Percentiles rank a stretch among this genome's conserved stretches.
phyloP scores from a whole-genome alignment of 2,888 invertebrate genomes.

The Cheilosia scutellata region DNA sequence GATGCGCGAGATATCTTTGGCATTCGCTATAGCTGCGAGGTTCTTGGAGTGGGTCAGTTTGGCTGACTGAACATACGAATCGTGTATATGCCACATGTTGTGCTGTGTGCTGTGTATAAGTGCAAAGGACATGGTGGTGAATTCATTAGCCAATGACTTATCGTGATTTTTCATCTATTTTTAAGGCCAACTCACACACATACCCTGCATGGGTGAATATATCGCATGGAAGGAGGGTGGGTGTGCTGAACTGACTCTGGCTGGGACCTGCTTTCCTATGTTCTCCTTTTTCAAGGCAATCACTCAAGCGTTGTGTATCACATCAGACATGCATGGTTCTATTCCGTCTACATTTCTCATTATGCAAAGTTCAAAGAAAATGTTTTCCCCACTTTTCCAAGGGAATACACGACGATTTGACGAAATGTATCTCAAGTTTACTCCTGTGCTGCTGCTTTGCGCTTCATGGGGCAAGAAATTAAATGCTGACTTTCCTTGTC shows the following conservation, averaged over 20 bases:
- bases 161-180: conserved; percentile 73
- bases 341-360: conserved; percentile 34
- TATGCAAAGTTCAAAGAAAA: conserved; percentile 69
- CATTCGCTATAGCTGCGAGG: neutral
- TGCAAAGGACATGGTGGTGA: conserved; percentile 57
- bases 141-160: conserved; percentile 72
- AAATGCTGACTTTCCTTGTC: conserved; percentile 25
- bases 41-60: conserved; percentile 69
- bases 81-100: conserved; percentile 30
- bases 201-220: neutral
- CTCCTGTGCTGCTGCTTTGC: conserved; percentile 1
- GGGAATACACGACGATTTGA: conserved; percentile 12
- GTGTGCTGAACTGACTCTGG: conserved; percentile 16
- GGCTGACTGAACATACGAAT: conserved; percentile 36
- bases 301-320: conserved; percentile 68
- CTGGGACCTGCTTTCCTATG: conserved; percentile 28
- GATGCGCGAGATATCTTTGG: conserved; percentile 60
- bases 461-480: conserved; percentile 32
- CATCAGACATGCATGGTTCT: conserved; percentile 63
- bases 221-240: conserved; percentile 18
- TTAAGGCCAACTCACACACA: conserved; percentile 1
- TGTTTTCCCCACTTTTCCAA: conserved; percentile 17
- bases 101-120: neutral
- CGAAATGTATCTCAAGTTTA: conserved; percentile 23
- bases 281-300: conserved; percentile 43